Percentiles rank a stretch among this genome's conserved stretches.
These are phyloP conservation scores for Gasterosteus nipponicus DNA, from an alignment of 2,113 vertebrate species.

Conservation along the genomic window DNA sequence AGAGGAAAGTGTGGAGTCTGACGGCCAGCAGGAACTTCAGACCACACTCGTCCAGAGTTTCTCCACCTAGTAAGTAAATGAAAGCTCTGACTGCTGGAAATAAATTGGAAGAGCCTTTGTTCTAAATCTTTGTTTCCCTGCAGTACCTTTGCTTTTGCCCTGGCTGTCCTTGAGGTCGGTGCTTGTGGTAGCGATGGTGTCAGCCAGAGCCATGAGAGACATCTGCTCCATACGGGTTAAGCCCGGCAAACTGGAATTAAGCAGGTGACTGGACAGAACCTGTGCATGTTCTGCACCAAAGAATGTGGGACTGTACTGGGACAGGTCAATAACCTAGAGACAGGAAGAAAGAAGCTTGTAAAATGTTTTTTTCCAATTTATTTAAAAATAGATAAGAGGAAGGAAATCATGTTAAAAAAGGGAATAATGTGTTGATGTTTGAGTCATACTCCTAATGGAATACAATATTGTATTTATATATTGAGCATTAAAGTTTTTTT, in stretches of 20 bases:
- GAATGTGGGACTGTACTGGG: conserved; percentile 91
- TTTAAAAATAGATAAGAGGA: not conserved
- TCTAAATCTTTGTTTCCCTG: not conserved
- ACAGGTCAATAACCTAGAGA: conserved; percentile 88
- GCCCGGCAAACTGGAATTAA: conserved; percentile 95
- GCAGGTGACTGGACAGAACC: conserved; percentile 93
- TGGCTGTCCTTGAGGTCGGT: conserved; percentile 94
- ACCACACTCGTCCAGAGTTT: conserved; percentile 97
- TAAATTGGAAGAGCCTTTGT: not conserved
- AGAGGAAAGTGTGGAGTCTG: conserved; percentile 93
- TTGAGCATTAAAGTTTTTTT: not conserved
- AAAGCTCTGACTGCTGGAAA: not conserved
- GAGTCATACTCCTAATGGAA: not conserved
- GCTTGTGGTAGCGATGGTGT: conserved; percentile 95
- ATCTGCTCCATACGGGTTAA: conserved; percentile 97
- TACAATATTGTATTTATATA: not conserved
- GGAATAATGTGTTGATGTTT: not conserved
- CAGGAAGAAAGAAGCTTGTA: not conserved
- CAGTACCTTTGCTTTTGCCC: conserved; percentile 88
- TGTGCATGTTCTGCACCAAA: conserved; percentile 96
- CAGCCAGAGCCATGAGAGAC: conserved; percentile 96
- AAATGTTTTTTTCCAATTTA: not conserved
- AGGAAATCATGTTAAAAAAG: not conserved
- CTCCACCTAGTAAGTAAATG: conserved; percentile 84
- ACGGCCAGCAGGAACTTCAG: conserved; percentile 95